Percentiles rank a stretch among this genome's conserved stretches.
These are phyloP conservation scores for Dryocosmus kuriphilus DNA, from an alignment of 2,888 invertebrate genomes.

Conservation along the genomic window DNA sequence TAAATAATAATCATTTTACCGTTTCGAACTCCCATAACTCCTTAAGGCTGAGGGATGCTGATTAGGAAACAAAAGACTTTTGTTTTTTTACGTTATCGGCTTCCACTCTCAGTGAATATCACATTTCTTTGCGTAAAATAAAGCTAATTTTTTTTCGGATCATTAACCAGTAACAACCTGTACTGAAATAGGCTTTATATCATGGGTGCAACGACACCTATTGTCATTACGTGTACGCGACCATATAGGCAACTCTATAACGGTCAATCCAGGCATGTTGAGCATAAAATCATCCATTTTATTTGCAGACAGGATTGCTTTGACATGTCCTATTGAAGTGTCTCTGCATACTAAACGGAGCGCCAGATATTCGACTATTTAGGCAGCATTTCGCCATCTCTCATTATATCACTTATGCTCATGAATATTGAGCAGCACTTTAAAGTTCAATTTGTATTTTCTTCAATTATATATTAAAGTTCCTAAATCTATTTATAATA, in stretches of 20 bases:
- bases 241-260: slow-evolving; percentile 23
- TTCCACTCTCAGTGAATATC: not conserved
- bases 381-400: slow-evolving; percentile 5
- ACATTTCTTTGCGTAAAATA: slow-evolving; percentile 25
- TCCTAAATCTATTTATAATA: no score
- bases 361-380: slow-evolving; percentile 15
- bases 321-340: slow-evolving; percentile 12
- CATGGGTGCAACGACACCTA: slow-evolving; percentile 24
- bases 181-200: slow-evolving; percentile 5
- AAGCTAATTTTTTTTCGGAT: slow-evolving; percentile 12
- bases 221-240: slow-evolving; percentile 19
- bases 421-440: not conserved
- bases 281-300: slow-evolving; percentile 31
- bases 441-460: no score
- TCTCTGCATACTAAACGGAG: slow-evolving; percentile 5
- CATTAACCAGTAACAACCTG: slow-evolving; percentile 24
- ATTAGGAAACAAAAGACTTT: not conserved
- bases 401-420: slow-evolving; percentile 19
- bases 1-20: no score
- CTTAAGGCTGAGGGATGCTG: no score
- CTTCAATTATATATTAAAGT: no score
- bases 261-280: slow-evolving; percentile 8
- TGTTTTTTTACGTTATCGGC: not conserved
- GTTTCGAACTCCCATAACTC: no score
- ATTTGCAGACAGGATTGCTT: slow-evolving; percentile 20